Conservation (phyloP, 2,888 invertebrate genomes). For the Andrena haemorrhoa region DNA sequence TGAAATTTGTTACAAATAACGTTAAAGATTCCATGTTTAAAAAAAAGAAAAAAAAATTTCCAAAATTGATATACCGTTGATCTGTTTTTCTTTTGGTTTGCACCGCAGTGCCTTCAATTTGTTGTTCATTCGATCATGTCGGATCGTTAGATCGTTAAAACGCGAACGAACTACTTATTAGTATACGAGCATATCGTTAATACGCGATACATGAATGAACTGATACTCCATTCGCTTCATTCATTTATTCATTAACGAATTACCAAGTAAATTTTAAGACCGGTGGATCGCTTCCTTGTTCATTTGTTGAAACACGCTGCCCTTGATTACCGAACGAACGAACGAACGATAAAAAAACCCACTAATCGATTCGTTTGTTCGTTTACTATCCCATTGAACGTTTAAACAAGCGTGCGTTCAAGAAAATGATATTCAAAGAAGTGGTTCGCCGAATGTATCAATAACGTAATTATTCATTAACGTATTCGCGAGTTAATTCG, state of each 20-base stretch:
- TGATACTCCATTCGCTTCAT: conserved; percentile 15
- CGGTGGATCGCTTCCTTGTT: neutral
- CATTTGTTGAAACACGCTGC: neutral
- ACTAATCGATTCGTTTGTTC: neutral
- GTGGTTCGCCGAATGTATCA: neutral
- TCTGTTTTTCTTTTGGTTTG: conserved; percentile 26
- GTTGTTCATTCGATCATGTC: neutral
- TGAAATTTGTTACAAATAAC: conserved; percentile 16
- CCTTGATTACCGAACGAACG: conserved; percentile 2
- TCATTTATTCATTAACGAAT: conserved; percentile 37
- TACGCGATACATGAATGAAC: conserved; percentile 40
- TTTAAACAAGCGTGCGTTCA: neutral
- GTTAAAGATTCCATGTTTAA: conserved; percentile 4
- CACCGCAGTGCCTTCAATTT: conserved; percentile 43
- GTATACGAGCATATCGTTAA: conserved; percentile 4
- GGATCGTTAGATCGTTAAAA: neutral
- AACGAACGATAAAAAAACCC: neutral
- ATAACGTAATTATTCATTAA: conserved; percentile 2
- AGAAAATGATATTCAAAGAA: neutral
- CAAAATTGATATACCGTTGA: neutral
- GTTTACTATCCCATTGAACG: neutral
- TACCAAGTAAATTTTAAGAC: conserved; percentile 4
- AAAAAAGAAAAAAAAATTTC: neutral
- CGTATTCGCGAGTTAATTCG: conserved; percentile 1
- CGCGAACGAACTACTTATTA: neutral